Evolutionary conservation across 1,140 invertebrate species (phyloP), one percentile per base, ranked within the genome.

Genomic region (Panagrolaimus sp.): DNA sequence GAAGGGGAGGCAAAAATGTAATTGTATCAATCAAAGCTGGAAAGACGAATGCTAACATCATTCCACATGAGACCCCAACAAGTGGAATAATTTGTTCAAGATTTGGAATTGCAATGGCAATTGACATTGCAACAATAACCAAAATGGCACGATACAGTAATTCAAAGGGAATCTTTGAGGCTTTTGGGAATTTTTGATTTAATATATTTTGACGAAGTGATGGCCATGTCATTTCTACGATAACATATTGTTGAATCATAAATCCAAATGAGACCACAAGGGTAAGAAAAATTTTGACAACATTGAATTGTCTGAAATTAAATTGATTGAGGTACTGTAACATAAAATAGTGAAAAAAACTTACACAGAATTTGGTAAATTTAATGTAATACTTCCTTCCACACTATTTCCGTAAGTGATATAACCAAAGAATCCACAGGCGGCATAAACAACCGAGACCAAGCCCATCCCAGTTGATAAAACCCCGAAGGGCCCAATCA

Each of bases 211-310:
- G 15, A 91, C 84, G 66, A 84, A 86, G 1, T 12, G 63, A 45
- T 32, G 91, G 91, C 89, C 91, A 93, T 26, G 93, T 88, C 69
- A 95, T 92, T 73, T 89, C 89, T 81, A 94, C 89, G 5, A 93
- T 91, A 32, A 96, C 92, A 84, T 94, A 96, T 73, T 94, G 90
- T 84, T 95, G 92, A 17, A 96, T 87, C 28, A 90, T 89, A 87
- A 88, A 87, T 0, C 82, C 77, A 43, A 85, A 80, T 73, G 83
- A 85, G 38, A 87, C 80, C 14, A 83, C 80, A 24, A 85, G 63
- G 0, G 83, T 79, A 73, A 86, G 84, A 70, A 85, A 78, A 14
- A 84, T 48, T 72, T 84, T 84, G 17, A 86, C 84, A 17, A 78
- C 75, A 47, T 83, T 67, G 73, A 84, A 85, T 14, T 85, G 74